These are phyloP conservation scores for Somateria mollissima DNA, from an alignment of 2,797 vertebrate species.

Conservation along the genomic window DNA sequence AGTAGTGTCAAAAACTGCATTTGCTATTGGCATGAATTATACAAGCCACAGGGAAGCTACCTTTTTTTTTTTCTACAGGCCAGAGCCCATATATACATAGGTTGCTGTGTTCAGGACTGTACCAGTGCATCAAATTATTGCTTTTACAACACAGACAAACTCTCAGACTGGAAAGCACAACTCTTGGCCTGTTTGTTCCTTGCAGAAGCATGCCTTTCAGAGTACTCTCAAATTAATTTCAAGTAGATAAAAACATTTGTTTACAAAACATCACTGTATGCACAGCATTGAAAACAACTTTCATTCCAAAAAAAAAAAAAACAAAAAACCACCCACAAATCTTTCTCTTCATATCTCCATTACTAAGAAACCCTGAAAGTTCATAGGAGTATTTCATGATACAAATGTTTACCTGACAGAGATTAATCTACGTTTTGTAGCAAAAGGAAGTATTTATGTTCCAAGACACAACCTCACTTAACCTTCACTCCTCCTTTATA, in stretches of 20 bases:
- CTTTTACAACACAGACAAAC: background rate
- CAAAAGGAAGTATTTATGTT: background rate
- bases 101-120: background rate
- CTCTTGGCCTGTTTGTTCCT: background rate
- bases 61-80: background rate
- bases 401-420: background rate
- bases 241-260: background rate
- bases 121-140: background rate
- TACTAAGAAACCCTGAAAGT: background rate
- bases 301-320: background rate
- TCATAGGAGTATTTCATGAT: background rate
- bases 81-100: rapidly evolving
- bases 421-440: background rate
- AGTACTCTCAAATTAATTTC: background rate
- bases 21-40: background rate
- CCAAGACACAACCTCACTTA: background rate
- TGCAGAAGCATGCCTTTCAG: background rate
- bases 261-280: background rate
- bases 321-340: background rate
- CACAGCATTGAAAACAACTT: background rate
- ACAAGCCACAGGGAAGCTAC: background rate
- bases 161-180: background rate
- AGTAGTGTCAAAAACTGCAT: background rate
- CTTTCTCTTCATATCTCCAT: background rate
- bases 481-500: background rate